Conservation (phyloP, 2,113 vertebrate species). For the Eulacestoma nigropectus region DNA sequence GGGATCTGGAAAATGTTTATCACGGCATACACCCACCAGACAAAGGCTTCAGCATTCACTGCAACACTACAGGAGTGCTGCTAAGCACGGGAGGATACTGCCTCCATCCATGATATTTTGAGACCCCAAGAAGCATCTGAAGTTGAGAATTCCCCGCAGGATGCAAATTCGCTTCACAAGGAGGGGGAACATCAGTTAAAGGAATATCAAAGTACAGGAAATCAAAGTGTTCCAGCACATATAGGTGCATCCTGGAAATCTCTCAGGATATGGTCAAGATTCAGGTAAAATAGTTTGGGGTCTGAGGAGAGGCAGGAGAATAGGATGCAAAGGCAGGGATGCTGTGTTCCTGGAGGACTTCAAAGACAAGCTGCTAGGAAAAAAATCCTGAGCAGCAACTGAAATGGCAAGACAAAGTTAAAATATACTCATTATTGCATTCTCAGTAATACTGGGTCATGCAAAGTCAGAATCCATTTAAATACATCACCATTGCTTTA, state of each 20-base stretch:
- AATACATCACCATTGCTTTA: neutral
- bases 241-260: neutral
- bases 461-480: neutral
- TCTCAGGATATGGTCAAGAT: accelerated
- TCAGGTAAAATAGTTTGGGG: neutral
- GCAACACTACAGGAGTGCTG: neutral
- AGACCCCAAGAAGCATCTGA: no score
- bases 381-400: neutral
- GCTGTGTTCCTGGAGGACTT: neutral
- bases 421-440: neutral
- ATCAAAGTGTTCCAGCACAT: neutral
- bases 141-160: neutral
- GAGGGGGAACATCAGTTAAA: neutral
- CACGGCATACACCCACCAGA: neutral
- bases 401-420: neutral
- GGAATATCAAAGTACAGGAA: neutral
- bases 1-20: neutral
- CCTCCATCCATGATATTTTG: neutral
- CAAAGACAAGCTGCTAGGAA: neutral
- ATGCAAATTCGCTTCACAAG: accelerated
- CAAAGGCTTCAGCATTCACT: neutral
- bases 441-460: neutral
- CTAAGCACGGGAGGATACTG: neutral
- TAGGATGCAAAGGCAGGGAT: neutral
- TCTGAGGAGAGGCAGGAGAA: neutral